These are phyloP conservation scores for Brachionichthys hirsutus DNA, from an alignment of 2,113 vertebrate genomes.

Conservation along the genomic window DNA sequence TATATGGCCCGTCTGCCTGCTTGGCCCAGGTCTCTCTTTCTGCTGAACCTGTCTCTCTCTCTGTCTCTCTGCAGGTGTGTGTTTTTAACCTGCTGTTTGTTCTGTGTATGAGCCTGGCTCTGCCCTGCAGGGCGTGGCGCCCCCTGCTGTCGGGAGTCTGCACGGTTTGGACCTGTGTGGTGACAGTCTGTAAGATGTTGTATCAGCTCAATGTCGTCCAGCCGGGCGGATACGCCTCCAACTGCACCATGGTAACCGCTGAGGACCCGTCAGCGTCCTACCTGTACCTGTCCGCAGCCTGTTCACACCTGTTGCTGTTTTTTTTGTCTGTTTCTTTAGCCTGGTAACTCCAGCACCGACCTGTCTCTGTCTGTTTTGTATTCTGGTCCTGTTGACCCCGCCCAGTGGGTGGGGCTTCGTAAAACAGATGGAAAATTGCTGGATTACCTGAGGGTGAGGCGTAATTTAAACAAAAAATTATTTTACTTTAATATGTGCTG, in stretches of 20 bases:
- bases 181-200: slow-evolving; percentile 95
- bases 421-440: slow-evolving; percentile 84
- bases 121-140: slow-evolving; percentile 87
- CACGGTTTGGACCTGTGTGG: slow-evolving; percentile 92
- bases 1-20: neutral
- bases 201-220: slow-evolving; percentile 92
- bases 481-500: neutral
- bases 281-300: neutral
- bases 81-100: slow-evolving; percentile 85
- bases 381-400: slow-evolving; percentile 83
- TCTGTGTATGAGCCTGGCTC: slow-evolving; percentile 87
- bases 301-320: neutral
- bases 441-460: slow-evolving; percentile 86
- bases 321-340: slow-evolving; percentile 36
- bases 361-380: slow-evolving; percentile 85
- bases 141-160: slow-evolving; percentile 88
- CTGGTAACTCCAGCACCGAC: slow-evolving; percentile 64
- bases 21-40: neutral
- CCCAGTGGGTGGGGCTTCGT: slow-evolving; percentile 89
- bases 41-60: slow-evolving; percentile 2
- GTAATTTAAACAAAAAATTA: neutral
- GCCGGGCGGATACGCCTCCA: slow-evolving; percentile 82
- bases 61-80: slow-evolving; percentile 82
- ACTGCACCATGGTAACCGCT: slow-evolving; percentile 82
- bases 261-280: neutral